These are phyloP conservation scores for Melanotaenia parkinsoni DNA, from an alignment of 2,797 vertebrate species.

Conservation along the genomic window DNA sequence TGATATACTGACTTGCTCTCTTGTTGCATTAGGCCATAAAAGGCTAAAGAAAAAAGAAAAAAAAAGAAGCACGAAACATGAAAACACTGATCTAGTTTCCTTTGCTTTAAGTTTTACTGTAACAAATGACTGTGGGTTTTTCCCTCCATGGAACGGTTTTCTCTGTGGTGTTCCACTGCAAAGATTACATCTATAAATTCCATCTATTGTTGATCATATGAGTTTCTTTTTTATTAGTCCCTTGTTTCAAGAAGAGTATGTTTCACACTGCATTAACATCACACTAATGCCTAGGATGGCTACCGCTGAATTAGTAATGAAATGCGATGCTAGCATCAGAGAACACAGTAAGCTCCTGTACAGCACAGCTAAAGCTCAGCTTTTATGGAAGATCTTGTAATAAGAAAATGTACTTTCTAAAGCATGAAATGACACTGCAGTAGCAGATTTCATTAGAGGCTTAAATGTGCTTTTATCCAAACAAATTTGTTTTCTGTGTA, in stretches of 20 bases:
- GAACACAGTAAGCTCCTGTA: conserved; percentile 50
- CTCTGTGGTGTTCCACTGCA: conserved; percentile 1
- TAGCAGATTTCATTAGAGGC: conserved; percentile 50
- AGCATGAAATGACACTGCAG: conserved; percentile 43
- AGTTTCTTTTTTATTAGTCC: conserved; percentile 39
- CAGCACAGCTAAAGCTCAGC: conserved; percentile 62
- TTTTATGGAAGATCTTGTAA: conserved; percentile 58
- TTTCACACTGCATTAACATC: conserved; percentile 80
- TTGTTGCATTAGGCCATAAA: conserved; percentile 41
- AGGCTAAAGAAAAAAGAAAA: conserved; percentile 7
- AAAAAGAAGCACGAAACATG: conserved; percentile 26
- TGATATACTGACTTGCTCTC: conserved; percentile 35
- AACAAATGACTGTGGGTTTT: conserved; percentile 12
- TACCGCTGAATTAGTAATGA: conserved; percentile 84
- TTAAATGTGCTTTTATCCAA: conserved; percentile 52
- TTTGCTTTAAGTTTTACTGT: conserved; percentile 36
- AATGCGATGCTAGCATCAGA: conserved; percentile 69
- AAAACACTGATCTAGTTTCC: conserved; percentile 37
- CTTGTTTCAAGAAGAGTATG: conserved; percentile 58
- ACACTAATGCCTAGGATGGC: conserved; percentile 72
- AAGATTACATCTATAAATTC: conserved; percentile 16
- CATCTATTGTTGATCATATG: conserved; percentile 43
- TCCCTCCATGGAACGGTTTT: conserved; percentile 10
- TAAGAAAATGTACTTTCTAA: conserved; percentile 55
- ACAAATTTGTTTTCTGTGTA: conserved; percentile 19